phyloP scores from a whole-genome alignment of 1,140 invertebrate genomes.

The Saccostrea cuccullata region DNA sequence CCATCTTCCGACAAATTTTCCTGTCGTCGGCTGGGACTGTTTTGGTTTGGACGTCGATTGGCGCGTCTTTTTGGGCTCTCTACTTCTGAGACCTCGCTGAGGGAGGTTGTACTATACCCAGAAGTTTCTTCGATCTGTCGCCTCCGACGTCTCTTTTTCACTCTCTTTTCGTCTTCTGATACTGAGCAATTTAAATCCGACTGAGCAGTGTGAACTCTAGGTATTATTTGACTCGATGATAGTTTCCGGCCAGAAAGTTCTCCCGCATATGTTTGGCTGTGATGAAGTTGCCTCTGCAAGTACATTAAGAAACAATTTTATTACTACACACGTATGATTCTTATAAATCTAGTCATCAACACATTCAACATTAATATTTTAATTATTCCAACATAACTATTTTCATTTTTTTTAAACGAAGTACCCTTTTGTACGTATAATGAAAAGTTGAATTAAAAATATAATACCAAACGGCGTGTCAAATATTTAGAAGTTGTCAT shows the following conservation, averaged over 20 bases:
- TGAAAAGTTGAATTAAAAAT: background rate
- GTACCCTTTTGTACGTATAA: background rate
- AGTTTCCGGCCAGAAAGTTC: slow-evolving; percentile 40
- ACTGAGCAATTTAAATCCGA: slow-evolving; percentile 33
- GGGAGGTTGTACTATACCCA: slow-evolving; percentile 57
- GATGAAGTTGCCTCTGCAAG: slow-evolving; percentile 40
- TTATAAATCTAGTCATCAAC: background rate
- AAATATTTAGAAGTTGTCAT: slow-evolving; percentile 18
- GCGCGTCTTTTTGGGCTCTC: slow-evolving; percentile 43
- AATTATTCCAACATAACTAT: no score
- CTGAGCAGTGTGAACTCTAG: slow-evolving; percentile 41
- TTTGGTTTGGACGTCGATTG: slow-evolving; percentile 12
- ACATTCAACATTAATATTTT: no score
- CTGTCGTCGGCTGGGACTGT: background rate
- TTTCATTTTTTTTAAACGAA: no score
- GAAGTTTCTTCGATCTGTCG: slow-evolving; percentile 50
- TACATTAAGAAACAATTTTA: background rate
- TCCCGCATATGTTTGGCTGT: slow-evolving; percentile 42
- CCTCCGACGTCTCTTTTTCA: slow-evolving; percentile 50
- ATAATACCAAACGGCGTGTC: background rate
- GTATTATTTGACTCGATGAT: slow-evolving; percentile 45
- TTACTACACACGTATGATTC: background rate
- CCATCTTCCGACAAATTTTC: slow-evolving; percentile 5
- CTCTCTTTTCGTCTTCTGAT: slow-evolving; percentile 52
- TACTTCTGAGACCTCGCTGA: slow-evolving; percentile 57